Conservation (phyloP, 2,797 vertebrate genomes). For the Halcyon chelicuti region DNA sequence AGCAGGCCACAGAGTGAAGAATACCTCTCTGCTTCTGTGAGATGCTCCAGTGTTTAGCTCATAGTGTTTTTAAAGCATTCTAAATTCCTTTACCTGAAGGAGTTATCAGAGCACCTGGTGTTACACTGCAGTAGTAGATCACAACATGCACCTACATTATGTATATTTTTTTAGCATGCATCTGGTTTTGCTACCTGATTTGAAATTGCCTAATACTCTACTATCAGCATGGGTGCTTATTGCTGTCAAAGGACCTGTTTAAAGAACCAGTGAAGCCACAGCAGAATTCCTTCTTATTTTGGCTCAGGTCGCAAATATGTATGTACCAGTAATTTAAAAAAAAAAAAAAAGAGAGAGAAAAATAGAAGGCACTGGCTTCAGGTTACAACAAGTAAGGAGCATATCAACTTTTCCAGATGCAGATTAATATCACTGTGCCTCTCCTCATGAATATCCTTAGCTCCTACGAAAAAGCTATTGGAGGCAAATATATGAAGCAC, state of each 20-base stretch:
- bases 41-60: not conserved
- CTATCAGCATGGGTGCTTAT: not conserved
- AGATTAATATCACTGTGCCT: not conserved
- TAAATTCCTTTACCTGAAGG: not conserved
- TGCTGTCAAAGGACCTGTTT: not conserved
- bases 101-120: not conserved
- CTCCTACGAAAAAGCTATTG: not conserved
- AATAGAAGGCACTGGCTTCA: not conserved
- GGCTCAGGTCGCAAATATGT: constrained; percentile 44
- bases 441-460: not conserved
- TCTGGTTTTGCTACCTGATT: constrained; percentile 1
- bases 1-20: not conserved
- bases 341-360: not conserved
- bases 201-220: not conserved
- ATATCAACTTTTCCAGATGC: constrained; percentile 42
- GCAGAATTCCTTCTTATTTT: constrained; percentile 44
- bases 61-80: not conserved
- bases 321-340: constrained; percentile 18
- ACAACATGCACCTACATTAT: not conserved
- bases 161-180: not conserved
- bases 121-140: not conserved
- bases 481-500: not conserved
- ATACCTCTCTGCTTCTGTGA: not conserved
- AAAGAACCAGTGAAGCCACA: not conserved
- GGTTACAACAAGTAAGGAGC: constrained; percentile 49